phyloP scores from a whole-genome alignment of 2,113 vertebrate species.

The Oxyruncus cristatus region DNA sequence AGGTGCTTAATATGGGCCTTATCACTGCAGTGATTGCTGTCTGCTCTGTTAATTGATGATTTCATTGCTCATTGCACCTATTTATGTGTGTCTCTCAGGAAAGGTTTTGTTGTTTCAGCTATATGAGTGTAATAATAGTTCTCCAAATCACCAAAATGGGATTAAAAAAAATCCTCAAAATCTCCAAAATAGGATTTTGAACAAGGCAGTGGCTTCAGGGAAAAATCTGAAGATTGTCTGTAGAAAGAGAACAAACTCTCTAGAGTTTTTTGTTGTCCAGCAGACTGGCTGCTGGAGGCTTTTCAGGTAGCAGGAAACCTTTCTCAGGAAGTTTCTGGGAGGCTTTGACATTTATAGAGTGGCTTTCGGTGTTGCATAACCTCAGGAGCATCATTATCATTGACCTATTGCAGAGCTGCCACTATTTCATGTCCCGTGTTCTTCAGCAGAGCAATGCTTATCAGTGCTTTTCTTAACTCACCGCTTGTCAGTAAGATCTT shows the following conservation, averaged over 20 bases:
- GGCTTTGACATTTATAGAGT: constrained; percentile 2
- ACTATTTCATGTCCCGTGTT: not conserved
- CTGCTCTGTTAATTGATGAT: constrained; percentile 16
- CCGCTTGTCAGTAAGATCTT: not conserved
- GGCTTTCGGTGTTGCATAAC: not conserved
- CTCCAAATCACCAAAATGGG: not conserved
- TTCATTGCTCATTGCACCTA: constrained; percentile 18
- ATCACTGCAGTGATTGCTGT: not conserved
- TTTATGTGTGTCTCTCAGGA: not conserved
- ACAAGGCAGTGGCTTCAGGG: not conserved
- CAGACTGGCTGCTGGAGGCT: not conserved
- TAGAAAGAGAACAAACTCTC: not conserved
- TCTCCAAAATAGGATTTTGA: not conserved
- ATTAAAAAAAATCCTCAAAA: not conserved
- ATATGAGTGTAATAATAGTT: not conserved
- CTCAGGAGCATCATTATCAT: constrained; percentile 16
- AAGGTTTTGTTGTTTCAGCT: constrained; percentile 3
- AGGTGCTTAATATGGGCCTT: not conserved
- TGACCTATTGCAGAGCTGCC: constrained; percentile 7
- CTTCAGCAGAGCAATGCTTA: not conserved
- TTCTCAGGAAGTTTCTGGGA: not conserved
- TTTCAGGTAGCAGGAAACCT: not conserved
- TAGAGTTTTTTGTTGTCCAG: not conserved
- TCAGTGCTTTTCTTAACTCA: not conserved
- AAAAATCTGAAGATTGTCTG: not conserved